Conservation (phyloP, 2,888 invertebrate genomes). For the Eristalinus sepulchralis region DNA sequence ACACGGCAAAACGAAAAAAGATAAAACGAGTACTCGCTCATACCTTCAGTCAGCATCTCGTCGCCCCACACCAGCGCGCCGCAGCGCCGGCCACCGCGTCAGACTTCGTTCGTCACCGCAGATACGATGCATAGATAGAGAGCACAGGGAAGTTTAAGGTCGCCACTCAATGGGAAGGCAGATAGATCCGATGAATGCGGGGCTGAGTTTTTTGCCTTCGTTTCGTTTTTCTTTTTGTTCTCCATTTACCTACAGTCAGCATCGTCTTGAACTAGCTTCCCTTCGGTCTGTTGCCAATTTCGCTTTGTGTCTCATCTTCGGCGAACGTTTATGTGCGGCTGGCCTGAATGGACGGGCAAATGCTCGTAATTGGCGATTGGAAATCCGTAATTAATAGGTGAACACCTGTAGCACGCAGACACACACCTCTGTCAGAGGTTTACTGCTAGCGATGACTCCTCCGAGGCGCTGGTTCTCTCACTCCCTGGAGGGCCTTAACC, state of each 20-base stretch:
- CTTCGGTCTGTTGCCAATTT: not conserved
- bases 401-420: conserved; percentile 45
- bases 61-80: conserved; percentile 1
- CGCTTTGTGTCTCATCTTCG: conserved; percentile 1
- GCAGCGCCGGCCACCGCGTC: no score
- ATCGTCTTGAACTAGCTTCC: not conserved
- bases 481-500: conserved; percentile 55
- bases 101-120: not conserved
- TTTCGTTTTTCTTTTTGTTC: not conserved
- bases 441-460: not conserved
- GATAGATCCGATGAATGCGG: conserved; percentile 31
- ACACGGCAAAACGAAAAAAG: conserved; percentile 14
- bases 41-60: conserved; percentile 51
- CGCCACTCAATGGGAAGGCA: conserved; percentile 40
- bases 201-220: conserved; percentile 11
- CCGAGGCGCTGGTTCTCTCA: not conserved
- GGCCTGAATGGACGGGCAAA: not conserved
- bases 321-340: conserved; percentile 1
- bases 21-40: conserved; percentile 45
- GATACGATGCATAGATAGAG: not conserved
- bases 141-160: conserved; percentile 61
- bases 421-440: not conserved
- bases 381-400: conserved; percentile 54
- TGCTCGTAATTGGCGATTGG: conserved; percentile 41
- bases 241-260: not conserved